Percentiles rank a stretch among this genome's conserved stretches.
Conservation (phyloP, 2,888 invertebrate species). For the Amphimallon solstitiale region DNA sequence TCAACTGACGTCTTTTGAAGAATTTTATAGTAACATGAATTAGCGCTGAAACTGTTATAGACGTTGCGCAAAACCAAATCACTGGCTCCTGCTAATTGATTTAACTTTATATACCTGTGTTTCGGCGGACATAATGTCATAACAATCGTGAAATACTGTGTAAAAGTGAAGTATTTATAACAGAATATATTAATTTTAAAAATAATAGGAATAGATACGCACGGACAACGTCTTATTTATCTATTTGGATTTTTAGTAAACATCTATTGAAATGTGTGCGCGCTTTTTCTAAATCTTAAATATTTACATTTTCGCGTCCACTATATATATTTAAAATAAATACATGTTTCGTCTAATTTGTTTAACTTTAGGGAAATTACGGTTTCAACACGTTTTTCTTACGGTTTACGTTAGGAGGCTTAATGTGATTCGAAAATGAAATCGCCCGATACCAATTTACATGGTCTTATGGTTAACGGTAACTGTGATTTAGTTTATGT, state of each 20-base stretch:
- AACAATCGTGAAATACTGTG: constrained; percentile 21
- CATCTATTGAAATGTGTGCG: constrained; percentile 19
- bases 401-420: constrained; percentile 32
- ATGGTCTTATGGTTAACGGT: constrained; percentile 30
- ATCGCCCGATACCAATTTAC: constrained; percentile 30
- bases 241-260: constrained; percentile 1
- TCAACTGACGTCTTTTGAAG: constrained; percentile 4
- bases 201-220: constrained; percentile 1
- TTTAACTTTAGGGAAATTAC: constrained; percentile 35
- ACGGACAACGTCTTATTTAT: too few species aligned
- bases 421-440: constrained; percentile 32
- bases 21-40: constrained; percentile 6
- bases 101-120: constrained; percentile 22
- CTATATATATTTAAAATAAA: constrained; percentile 29
- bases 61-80: constrained; percentile 13
- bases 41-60: neutral
- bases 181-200: constrained; percentile 30
- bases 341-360: constrained; percentile 31
- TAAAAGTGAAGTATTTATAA: constrained; percentile 16
- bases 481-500: constrained; percentile 30
- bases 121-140: constrained; percentile 2
- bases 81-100: constrained; percentile 15
- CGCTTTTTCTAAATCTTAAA: constrained; percentile 20
- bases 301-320: constrained; percentile 31
- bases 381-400: constrained; percentile 36